phyloP scores from a whole-genome alignment of 2,888 invertebrate species.

The Notodonta ziczac region DNA sequence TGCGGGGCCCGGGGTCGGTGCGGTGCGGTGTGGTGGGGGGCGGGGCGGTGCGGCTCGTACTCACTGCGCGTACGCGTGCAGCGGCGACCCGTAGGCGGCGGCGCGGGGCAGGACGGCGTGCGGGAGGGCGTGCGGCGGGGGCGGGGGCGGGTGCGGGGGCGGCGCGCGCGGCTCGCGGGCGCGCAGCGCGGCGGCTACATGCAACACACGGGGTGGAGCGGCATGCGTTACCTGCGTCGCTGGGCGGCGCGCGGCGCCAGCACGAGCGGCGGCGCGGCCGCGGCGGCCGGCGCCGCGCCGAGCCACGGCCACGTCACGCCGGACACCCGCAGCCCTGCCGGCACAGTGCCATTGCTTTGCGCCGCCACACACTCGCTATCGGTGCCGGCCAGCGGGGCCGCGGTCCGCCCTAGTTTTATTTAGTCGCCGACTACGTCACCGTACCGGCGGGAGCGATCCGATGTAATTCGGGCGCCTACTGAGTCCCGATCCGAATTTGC shows the following conservation, averaged over 20 bases:
- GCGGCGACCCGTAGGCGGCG: constrained; percentile 89
- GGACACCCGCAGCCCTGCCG: constrained; percentile 90
- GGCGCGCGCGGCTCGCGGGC: constrained; percentile 88
- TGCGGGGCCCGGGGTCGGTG: constrained; percentile 11
- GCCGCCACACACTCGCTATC: constrained; percentile 8
- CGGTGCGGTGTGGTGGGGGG: constrained; percentile 11
- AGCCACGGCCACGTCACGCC: constrained; percentile 92
- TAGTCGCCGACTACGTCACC: neutral
- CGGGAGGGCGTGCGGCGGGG: constrained; percentile 86
- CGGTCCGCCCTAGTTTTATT: neutral
- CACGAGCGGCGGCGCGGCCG: constrained; percentile 88
- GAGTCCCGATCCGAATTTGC: neutral
- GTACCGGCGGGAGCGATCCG: neutral
- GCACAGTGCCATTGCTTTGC: constrained; percentile 38
- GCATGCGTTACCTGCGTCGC: constrained; percentile 88
- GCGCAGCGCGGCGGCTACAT: constrained; percentile 87
- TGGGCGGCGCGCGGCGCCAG: constrained; percentile 90
- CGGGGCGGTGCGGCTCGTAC: constrained; percentile 74
- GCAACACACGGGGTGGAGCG: constrained; percentile 63
- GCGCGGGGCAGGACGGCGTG: constrained; percentile 91
- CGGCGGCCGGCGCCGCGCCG: constrained; percentile 85
- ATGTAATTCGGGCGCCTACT: neutral
- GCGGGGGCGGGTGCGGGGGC: constrained; percentile 78
- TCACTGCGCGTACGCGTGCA: constrained; percentile 97
- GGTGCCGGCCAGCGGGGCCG: neutral